phyloP scores from a whole-genome alignment of 1,140 invertebrate species.

The Trialeurodes vaporariorum region DNA sequence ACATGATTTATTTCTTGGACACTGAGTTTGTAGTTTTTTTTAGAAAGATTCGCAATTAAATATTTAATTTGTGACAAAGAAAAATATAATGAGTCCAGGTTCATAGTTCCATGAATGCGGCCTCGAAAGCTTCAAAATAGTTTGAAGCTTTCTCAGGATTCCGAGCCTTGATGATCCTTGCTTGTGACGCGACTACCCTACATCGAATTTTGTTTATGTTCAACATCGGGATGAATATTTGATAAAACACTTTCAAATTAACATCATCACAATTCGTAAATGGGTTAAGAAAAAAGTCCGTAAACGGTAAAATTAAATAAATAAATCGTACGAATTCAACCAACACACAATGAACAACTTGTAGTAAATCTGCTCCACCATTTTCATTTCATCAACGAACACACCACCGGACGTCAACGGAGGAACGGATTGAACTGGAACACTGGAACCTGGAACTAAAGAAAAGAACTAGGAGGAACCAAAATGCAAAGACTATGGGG shows the following conservation, averaged over 20 bases:
- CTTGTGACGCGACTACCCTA: constrained; percentile 44
- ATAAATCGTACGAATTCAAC: constrained; percentile 1
- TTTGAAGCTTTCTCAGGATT: constrained; percentile 69
- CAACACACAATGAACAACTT: constrained; percentile 10
- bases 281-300: not conserved
- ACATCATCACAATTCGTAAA: constrained; percentile 23
- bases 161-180: constrained; percentile 44
- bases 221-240: constrained; percentile 44
- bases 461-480: too few relatives aligned
- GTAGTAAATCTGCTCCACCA: too few relatives aligned
- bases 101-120: constrained; percentile 92
- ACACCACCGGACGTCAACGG: too few relatives aligned
- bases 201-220: constrained; percentile 47
- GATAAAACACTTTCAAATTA: constrained; percentile 26
- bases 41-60: constrained; percentile 88
- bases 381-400: too few relatives aligned
- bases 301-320: not conserved
- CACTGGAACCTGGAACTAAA: too few relatives aligned
- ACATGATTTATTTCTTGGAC: constrained; percentile 69
- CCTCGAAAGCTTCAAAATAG: constrained; percentile 67
- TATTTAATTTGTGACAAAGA: constrained; percentile 95
- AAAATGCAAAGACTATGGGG: too few relatives aligned
- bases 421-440: too few relatives aligned
- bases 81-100: constrained; percentile 94
- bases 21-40: constrained; percentile 85